These are phyloP conservation scores for Corythornis madagascariensis DNA, from an alignment of 2,113 vertebrate genomes.

Conservation along the genomic window DNA sequence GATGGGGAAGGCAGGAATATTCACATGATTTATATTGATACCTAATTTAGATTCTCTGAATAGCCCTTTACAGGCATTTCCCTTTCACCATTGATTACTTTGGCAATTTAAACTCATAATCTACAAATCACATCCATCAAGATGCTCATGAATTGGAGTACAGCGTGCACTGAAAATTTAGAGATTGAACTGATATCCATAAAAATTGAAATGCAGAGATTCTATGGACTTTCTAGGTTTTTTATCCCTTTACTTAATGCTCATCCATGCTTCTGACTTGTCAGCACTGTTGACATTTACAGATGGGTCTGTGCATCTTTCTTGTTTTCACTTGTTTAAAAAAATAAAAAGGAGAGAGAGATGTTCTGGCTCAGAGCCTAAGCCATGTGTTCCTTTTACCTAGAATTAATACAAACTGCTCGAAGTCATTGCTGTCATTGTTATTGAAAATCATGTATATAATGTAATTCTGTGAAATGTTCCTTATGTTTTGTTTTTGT, in stretches of 20 bases:
- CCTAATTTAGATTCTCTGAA: not conserved
- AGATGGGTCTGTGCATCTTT: not conserved
- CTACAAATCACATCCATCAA: not conserved
- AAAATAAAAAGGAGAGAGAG: fast-evolving
- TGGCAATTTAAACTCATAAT: not conserved
- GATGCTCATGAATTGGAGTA: not conserved
- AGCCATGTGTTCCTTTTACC: not conserved
- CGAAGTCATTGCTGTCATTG: not conserved
- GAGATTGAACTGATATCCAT: not conserved
- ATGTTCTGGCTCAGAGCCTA: not conserved
- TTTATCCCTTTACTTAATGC: not conserved
- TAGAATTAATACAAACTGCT: not conserved
- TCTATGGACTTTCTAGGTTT: not conserved
- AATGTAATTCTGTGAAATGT: not conserved
- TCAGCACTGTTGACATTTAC: not conserved
- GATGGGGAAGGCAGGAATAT: not conserved
- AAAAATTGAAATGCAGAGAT: not conserved
- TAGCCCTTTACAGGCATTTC: not conserved
- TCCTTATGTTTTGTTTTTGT: not conserved
- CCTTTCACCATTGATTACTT: not conserved
- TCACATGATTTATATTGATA: not conserved
- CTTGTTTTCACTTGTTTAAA: not conserved
- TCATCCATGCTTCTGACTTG: not conserved
- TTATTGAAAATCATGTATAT: not conserved
- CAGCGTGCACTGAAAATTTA: not conserved